These are phyloP conservation scores for Platerodrilus igneus DNA, from an alignment of 2,888 invertebrate genomes.

Conservation along the genomic window DNA sequence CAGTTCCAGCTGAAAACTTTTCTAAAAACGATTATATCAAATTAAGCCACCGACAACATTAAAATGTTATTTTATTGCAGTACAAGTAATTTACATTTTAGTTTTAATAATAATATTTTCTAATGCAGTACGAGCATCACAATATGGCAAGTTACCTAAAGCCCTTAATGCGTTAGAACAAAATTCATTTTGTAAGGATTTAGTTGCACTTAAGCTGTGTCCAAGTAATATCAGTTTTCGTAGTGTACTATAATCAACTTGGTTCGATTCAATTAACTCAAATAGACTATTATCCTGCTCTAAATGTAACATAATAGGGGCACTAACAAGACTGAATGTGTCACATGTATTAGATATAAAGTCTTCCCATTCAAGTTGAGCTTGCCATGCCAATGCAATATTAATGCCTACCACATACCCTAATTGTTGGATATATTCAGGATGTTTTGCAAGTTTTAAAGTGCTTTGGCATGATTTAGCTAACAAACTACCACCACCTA, in stretches of 20 bases:
- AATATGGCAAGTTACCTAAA: slow-evolving; percentile 68
- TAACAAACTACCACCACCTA: slow-evolving; percentile 69
- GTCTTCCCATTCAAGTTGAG: slow-evolving; percentile 66
- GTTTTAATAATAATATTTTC: slow-evolving; percentile 72
- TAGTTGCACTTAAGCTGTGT: slow-evolving; percentile 68
- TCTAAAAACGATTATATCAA: no score
- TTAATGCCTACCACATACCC: slow-evolving; percentile 89
- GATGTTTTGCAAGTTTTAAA: slow-evolving; percentile 78
- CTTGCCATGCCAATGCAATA: slow-evolving; percentile 85
- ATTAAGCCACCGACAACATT: no score
- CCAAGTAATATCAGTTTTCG: slow-evolving; percentile 49
- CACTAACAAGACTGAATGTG: slow-evolving; percentile 69
- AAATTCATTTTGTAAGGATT: slow-evolving; percentile 69
- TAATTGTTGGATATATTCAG: slow-evolving; percentile 67
- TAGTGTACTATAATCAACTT: slow-evolving; percentile 59
- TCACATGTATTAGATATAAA: slow-evolving; percentile 50
- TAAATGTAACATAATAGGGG: slow-evolving; percentile 78
- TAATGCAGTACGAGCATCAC: slow-evolving; percentile 79
- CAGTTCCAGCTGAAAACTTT: no score
- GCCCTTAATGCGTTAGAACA: slow-evolving; percentile 70
- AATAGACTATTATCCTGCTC: slow-evolving; percentile 67
- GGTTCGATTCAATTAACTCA: slow-evolving; percentile 64
- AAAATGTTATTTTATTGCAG: no score
- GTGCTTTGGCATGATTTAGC: slow-evolving; percentile 87
- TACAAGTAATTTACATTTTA: no score